Evolutionary conservation across 2,113 vertebrate genomes (phyloP).

Genomic region (Gadus chalcogrammus): DNA sequence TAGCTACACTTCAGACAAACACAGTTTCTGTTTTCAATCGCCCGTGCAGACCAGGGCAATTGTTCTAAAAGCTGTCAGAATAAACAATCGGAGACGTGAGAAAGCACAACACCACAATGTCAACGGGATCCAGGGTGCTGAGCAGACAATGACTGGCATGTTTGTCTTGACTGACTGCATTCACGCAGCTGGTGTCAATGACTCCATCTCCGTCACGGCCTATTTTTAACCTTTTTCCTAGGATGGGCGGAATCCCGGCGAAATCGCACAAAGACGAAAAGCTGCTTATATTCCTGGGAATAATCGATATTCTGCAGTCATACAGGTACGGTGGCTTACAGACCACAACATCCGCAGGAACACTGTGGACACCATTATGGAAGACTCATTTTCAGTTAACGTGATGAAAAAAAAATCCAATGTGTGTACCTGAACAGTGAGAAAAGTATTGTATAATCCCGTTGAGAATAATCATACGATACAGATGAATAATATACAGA

Average conservation of each 20-base stretch:
- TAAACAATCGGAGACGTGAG: slow-evolving; percentile 37
- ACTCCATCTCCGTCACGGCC: background rate
- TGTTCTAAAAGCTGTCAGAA: slow-evolving; percentile 19
- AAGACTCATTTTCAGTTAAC: no score
- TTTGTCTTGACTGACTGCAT: slow-evolving; percentile 17
- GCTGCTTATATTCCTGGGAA: slow-evolving; percentile 93
- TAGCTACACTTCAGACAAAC: slow-evolving; percentile 56
- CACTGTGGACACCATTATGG: no score
- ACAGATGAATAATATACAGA: no score
- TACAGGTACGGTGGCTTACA: slow-evolving; percentile 78
- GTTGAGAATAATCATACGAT: no score
- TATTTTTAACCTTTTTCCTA: slow-evolving; percentile 52
- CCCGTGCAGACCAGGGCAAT: slow-evolving; percentile 27
- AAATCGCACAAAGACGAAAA: slow-evolving; percentile 93
- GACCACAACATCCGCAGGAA: no score
- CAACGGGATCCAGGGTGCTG: background rate
- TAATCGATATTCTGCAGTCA: slow-evolving; percentile 97
- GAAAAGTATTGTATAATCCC: no score
- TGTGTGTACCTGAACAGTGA: no score
- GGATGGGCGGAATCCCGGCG: slow-evolving; percentile 98
- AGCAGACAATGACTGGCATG: background rate
- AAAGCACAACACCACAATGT: background rate
- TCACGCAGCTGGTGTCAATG: background rate
- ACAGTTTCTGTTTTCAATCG: slow-evolving; percentile 26
- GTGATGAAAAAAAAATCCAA: no score